Evolutionary conservation across 2,888 invertebrate species (phyloP).

Genomic region (Dicyrtomina minuta): DNA sequence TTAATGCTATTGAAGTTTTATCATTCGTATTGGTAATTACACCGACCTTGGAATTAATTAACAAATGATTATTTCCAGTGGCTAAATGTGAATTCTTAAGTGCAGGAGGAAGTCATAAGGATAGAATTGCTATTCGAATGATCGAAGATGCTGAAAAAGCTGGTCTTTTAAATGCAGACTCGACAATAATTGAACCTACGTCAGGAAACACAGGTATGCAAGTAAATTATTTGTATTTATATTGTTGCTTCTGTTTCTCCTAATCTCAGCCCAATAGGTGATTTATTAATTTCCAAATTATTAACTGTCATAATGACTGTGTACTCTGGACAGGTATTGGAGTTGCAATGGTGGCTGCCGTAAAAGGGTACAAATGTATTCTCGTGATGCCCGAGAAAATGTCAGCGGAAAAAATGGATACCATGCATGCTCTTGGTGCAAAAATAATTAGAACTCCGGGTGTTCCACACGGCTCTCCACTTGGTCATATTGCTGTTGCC

Average conservation of each 20-base stretch:
- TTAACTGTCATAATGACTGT: no score
- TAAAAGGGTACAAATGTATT: constrained; percentile 65
- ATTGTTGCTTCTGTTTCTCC: no score
- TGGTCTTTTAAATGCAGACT: constrained; percentile 61
- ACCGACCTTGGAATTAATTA: no score
- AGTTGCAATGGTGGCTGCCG: constrained; percentile 63
- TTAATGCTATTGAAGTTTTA: no score
- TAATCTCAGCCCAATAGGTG: no score
- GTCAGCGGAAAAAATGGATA: constrained; percentile 65
- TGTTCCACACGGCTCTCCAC: constrained; percentile 61
- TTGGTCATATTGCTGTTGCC: constrained; percentile 61
- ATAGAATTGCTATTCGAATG: constrained; percentile 75
- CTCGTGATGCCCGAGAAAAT: constrained; percentile 67
- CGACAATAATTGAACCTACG: constrained; percentile 63
- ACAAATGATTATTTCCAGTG: constrained; percentile 62
- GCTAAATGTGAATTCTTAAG: constrained; percentile 97
- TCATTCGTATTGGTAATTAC: no score
- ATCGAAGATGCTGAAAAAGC: constrained; percentile 53
- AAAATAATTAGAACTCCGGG: constrained; percentile 63
- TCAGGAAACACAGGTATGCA: constrained; percentile 63
- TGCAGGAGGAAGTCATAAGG: constrained; percentile 96
- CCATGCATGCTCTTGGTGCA: constrained; percentile 63
- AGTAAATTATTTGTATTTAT: no score
- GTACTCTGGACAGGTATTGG: constrained; percentile 81
- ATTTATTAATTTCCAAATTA: no score